phyloP scores from a whole-genome alignment of 2,797 vertebrate genomes.

The Sebastiscus albofasciatus region DNA sequence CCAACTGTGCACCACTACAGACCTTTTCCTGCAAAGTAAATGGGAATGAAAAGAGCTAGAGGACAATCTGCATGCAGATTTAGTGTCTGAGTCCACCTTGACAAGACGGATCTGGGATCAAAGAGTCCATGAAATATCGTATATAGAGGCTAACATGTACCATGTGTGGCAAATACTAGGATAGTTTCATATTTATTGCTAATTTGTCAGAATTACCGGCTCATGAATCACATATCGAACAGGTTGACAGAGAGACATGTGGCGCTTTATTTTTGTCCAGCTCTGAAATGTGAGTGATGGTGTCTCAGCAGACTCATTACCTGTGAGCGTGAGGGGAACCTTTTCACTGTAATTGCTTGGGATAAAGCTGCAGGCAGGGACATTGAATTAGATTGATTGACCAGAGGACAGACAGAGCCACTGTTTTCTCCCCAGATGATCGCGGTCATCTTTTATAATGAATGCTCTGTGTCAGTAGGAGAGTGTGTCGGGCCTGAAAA shows the following conservation, averaged over 20 bases:
- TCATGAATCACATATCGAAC: not conserved
- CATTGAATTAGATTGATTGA: slow-evolving; percentile 38
- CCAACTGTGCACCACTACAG: slow-evolving; percentile 13
- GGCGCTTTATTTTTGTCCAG: slow-evolving; percentile 14
- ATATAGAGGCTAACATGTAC: not conserved
- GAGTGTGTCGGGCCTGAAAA: not conserved
- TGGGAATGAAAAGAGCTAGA: slow-evolving; percentile 34
- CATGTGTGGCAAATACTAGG: not conserved
- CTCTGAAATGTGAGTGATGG: slow-evolving; percentile 24
- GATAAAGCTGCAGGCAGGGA: slow-evolving; percentile 34
- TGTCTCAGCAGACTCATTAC: slow-evolving; percentile 44
- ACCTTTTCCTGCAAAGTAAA: slow-evolving; percentile 28
- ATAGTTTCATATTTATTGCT: not conserved
- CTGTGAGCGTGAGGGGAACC: slow-evolving; percentile 24
- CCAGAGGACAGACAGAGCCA: slow-evolving; percentile 30
- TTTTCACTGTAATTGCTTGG: slow-evolving; percentile 44
- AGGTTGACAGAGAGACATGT: not conserved
- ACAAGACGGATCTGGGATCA: not conserved
- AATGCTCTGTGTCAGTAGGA: slow-evolving; percentile 17
- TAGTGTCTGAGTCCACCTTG: slow-evolving; percentile 6
- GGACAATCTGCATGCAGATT: slow-evolving; percentile 36
- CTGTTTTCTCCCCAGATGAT: slow-evolving; percentile 41
- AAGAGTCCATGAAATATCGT: not conserved
- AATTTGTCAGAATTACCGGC: not conserved
- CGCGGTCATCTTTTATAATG: slow-evolving; percentile 44